Base-by-base conservation (phyloP, 2,113 vertebrate genomes). In the Sisor rabdophorus region DNA sequence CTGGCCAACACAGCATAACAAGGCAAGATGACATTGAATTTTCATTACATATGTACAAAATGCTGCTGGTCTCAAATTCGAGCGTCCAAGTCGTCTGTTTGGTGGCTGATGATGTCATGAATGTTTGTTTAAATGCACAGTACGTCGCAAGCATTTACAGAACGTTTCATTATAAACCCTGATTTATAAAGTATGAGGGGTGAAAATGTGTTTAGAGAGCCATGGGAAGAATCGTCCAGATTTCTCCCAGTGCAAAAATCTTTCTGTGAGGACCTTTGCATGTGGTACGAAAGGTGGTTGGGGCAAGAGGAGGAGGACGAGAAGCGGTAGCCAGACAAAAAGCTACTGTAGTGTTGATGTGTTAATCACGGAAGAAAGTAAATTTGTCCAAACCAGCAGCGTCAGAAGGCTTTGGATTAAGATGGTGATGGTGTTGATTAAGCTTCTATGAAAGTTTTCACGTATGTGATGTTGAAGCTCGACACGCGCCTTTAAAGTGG, bases 31-130 rank as follows among this genome's bases (percentile, higher is more conserved):
- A 65, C 55, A 70, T 28, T 28, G 22, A 74, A 32, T 52, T 77
- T 54, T 69, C 52, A 63, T 77, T 73, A 73, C 69, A 76, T 70
- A 82, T 76, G 22, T 77, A 82, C 77, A 76, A 50, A 69, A 22
- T 75, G 44, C 44, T 50, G 28, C 54, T 64, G 52, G 40, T 17
- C 30, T 58, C 28, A 0, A 9, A 4, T 69, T 22, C 48, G 4
- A 17, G 36, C 30, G 7, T n/a, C 44, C n/a, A 48, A 69, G 54
- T 59, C 17, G 30, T 59, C n/a, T 56, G 61, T 50, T 22, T 20
- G n/a, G 26, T 24, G 30, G 13, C 63, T 50, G 15, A 40, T 65
- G 24, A 11, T 55, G 19, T 2, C 24, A 32, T 47, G 40, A 16
- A 22, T 59, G 4, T 17, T 47, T 44, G 2, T 81, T 47, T 70